Conservation (phyloP, 2,888 invertebrate species). For the Liopterus haemorrhoidalis region DNA sequence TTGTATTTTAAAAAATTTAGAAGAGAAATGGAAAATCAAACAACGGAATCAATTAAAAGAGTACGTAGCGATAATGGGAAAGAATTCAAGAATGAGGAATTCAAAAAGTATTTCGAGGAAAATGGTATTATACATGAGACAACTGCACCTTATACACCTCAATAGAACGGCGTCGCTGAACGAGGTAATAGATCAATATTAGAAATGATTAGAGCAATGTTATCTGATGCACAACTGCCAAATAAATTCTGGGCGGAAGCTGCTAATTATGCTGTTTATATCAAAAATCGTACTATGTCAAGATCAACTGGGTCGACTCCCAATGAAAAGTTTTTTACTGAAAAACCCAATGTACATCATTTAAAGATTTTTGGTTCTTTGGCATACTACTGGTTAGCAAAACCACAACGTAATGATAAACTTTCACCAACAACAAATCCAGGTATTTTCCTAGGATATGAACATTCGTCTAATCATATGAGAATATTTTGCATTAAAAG, state of each 20-base stretch:
- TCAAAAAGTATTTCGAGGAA: no score
- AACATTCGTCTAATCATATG: background rate
- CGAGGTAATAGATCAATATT: slow-evolving; percentile 1
- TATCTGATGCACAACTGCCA: background rate
- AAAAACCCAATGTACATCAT: background rate
- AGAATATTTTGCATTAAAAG: slow-evolving; percentile 1
- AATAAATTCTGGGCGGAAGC: slow-evolving; percentile 9
- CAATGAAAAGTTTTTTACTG: slow-evolving; percentile 6
- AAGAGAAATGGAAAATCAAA: no score
- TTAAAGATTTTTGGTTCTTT: slow-evolving; percentile 5
- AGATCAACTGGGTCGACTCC: background rate
- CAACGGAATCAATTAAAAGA: no score
- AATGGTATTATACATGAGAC: no score
- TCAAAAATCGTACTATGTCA: background rate
- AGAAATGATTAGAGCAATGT: slow-evolving; percentile 4
- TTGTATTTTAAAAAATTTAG: no score
- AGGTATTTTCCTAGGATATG: slow-evolving; percentile 6
- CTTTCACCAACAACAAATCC: slow-evolving; percentile 2
- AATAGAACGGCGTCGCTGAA: slow-evolving; percentile 5
- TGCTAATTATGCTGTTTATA: slow-evolving; percentile 3
- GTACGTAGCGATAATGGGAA: no score
- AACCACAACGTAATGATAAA: slow-evolving; percentile 2
- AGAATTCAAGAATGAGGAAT: no score
- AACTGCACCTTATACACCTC: no score
- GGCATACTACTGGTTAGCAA: slow-evolving; percentile 1